Base-by-base conservation (phyloP, 1,140 invertebrate genomes). In the Semibalanus balanoides region DNA sequence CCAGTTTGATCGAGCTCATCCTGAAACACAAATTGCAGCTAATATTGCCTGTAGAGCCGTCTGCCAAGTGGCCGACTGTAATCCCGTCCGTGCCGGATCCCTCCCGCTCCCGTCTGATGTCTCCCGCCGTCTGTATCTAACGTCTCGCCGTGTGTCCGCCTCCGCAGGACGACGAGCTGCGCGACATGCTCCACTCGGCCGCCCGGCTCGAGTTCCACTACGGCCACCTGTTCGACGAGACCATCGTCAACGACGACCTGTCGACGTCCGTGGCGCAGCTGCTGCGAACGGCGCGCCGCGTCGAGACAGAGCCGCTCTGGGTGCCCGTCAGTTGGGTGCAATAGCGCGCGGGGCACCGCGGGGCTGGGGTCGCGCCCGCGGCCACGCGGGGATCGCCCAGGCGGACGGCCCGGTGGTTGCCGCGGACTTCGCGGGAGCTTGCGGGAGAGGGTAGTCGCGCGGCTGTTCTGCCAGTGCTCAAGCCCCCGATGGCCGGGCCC, bases 241-340 rank as follows among this genome's bases (percentile, higher is more conserved):
- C 91, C 74, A 92, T 99, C 30, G 88, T 97, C 1, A 99, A 98
- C 82, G 92, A 90, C 29, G 93, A 98, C 81, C 86, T 98, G 74
- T 88, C 92, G 1, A 87, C 88, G 74, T 93, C 96, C 31, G 94
- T 97, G 80, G 90, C 94, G 79, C 92, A 94, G 81, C 88, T 99
- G 3, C 85, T 96, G 9, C 87, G 88, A 78, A 89, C 91, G 73
- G 91, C 94, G 0, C 91, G 92, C 83, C 88, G 90, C 81, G 89
- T 98, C 28, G 95, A 98, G 84, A 92, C 90, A 3, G 94, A 98
- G 83, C 94, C 96, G 19, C 88, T 96, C 27, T 99, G 97, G 97
- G 95, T 98, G 27, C 97, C 97, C 22, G 91, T 91, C 29, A 91
- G 91, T 27, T 99, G 97, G 97, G 90, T 97, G 73, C 82, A 83